Evolutionary conservation across 2,113 vertebrate genomes (phyloP), one percentile per base, ranked within the genome.

Genomic region (Strigops habroptila): DNA sequence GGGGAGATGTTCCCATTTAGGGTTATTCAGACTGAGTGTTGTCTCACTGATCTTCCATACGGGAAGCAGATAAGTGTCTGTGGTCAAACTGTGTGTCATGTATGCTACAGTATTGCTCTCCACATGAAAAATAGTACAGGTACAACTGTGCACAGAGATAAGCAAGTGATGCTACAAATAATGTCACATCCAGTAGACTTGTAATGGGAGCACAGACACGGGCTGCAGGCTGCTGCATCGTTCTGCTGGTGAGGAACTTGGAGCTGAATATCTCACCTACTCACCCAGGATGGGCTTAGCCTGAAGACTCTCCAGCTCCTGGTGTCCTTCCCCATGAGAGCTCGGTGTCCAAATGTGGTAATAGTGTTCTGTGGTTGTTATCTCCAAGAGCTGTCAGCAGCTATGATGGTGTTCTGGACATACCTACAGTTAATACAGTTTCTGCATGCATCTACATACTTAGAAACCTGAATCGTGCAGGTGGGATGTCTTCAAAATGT

Each of bases 11-110:
- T 71, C 35, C 39, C 18, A 2, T 23, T 31, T 2, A 5, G 43
- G 31, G 5, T 2, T 73, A 35, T 30, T 73, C 35, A 39, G 35
- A 4, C 27, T 7, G 23, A 18, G 31, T 17, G 63, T 53, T 30
- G 33, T 28, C 24, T 48, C 49, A 6, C 48, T 31, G 12, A 18
- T 17, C 30, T 62, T 53, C 55, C 51, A 60, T 4, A 11, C 4
- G 59, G 64, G 63, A 51, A 77, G 11, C 25, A 43, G 60, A 55
- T 0, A 1, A 46, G 68, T 14, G 10, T 6, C 77, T 60, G 31
- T 21, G 48, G 12, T 31, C 63, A 55, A 68, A 60, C 43, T 7
- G 4, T 0, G 3, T 65, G 19, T 18, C 13, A 7, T 1, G 0
- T 55, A 25, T 13, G 24, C 37, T 35, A 24, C 18, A 14, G n/a